Evolutionary conservation across 1,140 invertebrate species (phyloP).

Genomic region (Caerostris darwini): DNA sequence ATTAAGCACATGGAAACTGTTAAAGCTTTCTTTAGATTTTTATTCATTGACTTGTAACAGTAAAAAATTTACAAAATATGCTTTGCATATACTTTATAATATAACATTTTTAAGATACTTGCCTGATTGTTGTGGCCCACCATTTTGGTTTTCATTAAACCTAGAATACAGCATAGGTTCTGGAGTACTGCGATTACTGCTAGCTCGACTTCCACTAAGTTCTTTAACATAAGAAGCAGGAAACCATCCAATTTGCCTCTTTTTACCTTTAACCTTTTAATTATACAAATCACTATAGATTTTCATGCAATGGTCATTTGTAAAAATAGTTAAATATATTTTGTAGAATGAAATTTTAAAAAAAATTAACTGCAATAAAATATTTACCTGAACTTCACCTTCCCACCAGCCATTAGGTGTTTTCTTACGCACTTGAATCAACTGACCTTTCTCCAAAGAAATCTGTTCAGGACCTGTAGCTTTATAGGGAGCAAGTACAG

Average conservation of each 20-base stretch:
- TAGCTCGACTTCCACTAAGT: conserved; percentile 81
- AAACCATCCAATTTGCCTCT: conserved; percentile 97
- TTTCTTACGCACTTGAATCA: conserved; percentile 98
- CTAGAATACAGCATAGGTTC: conserved; percentile 76
- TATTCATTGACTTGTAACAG: not conserved
- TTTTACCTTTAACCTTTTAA: conserved; percentile 92
- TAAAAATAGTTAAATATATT: not conserved
- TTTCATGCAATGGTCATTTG: not conserved
- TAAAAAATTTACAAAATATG: not conserved
- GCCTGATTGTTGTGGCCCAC: conserved; percentile 61
- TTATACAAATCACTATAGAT: not conserved
- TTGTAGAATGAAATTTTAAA: too few species aligned
- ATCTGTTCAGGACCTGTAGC: conserved; percentile 95
- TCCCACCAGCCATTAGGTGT: conserved; percentile 99
- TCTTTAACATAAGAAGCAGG: conserved; percentile 98
- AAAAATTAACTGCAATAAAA: not conserved
- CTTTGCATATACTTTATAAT: not conserved
- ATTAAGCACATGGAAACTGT: too few species aligned
- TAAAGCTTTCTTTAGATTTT: not conserved
- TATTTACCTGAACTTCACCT: conserved; percentile 93
- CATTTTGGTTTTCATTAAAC: conserved; percentile 68
- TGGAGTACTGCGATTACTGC: conserved; percentile 79
- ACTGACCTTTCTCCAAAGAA: conserved; percentile 93
- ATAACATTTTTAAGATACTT: not conserved
- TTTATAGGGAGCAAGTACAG: conserved; percentile 93